Evolutionary conservation across 2,797 vertebrate genomes (phyloP), one percentile per base, ranked within the genome.

Genomic region (Nannoperca australis): DNA sequence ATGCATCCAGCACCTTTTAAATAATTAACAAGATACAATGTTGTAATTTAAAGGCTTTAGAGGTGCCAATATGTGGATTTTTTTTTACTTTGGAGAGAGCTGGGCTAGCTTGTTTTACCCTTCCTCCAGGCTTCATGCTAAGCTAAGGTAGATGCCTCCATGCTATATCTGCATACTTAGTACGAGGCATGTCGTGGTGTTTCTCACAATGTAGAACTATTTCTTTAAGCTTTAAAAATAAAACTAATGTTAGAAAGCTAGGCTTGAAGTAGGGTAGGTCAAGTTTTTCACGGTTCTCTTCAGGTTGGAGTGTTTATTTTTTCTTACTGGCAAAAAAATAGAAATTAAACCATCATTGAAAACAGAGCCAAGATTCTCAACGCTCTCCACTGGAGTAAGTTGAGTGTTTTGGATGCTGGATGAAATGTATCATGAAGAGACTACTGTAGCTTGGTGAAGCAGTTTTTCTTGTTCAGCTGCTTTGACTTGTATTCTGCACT

Each of bases 401-500:
- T 30, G 38, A 83, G 66, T 50, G 36, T 51, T 74, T 62, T 81
- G 11, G 42, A 62, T 12, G 38, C 3, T 44, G 17, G 38, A 70
- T 70, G 24, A 76, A 78, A 75, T 77, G 18, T 66, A 45, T 61
- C 40, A 62, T 22, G 7, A 44, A 55, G 50, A 70, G 68, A 67
- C 22, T 18, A 5, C 62, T 65, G 42, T n/a, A 34, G 15, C 30
- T 68, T 50, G 13, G 4, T 47, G 63, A 54, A 55, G 18, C 13
- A 27, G 15, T 40, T 54, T 50, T 44, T 80, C 15, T 51, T 50
- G 0, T 30, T 67, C n/a, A 66, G 22, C 36, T 73, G 38, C 20
- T 40, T 49, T 63, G 60, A 55, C 12, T 24, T 51, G 42, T 64
- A 63, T 60, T 61, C 55, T 32, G 15, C 20, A 40, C 40, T 55